Base-by-base conservation (phyloP, 2,797 vertebrate species). In the Ctenopoma multispine region DNA sequence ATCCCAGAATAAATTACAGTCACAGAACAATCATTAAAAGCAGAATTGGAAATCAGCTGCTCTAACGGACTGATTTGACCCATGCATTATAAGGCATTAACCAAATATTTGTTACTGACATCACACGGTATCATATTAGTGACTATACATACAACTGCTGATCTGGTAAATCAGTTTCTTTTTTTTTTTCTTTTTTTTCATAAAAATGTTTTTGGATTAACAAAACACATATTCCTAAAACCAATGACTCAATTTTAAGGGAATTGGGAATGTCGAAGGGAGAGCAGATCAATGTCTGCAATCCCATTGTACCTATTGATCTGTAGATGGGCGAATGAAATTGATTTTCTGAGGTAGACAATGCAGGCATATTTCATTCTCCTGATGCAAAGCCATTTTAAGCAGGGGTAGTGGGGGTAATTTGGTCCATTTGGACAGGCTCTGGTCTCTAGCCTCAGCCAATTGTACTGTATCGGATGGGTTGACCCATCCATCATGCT, bases 311-410 rank as follows among this genome's bases (percentile, higher is more conserved):
- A 95, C 93, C 93, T 93, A 95, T 93, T 84, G 93, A 95, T 93
- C 91, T 82, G 89, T 80, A 90, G 91, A 91, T 84, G 91, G 91
- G 84, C 41, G 87, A 91, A 93, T 91, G 85, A 91, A 92, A 93
- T 93, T 70, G 92, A 94, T 95, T 94, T 94, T 94, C 86, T 94
- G 94, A 95, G 94, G 94, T 95, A 95, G 94, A 95, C 94, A 91
- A 94, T 93, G 92, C 91, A 92, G 92, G 87, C 91, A 89, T 92
- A 91, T 94, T 92, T 92, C 93, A 93, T 91, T 92, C 91, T 90
- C 89, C 89, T 72, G 60, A 90, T 84, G 92, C 90, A 89, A 89
- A 91, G 89, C 87, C 82, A 73, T 88, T 87, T 72, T 85, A 87
- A 87, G 78, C 73, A 68, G 67, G 81, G 83, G 68, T 54, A 53